Evolutionary conservation across 2,888 invertebrate species (phyloP).

Genomic region (Tuta absoluta): DNA sequence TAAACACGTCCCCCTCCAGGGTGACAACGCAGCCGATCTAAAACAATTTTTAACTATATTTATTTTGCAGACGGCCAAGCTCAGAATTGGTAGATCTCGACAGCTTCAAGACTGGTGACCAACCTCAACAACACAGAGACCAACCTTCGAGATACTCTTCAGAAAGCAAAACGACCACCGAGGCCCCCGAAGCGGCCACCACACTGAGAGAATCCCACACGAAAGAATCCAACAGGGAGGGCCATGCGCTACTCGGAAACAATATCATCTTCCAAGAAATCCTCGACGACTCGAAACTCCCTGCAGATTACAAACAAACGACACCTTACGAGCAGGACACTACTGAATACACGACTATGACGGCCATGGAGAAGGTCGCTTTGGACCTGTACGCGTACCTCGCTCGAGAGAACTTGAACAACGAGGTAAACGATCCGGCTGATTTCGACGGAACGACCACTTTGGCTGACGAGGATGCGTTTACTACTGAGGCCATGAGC

Average conservation of each 20-base stretch:
- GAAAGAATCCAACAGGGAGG: constrained; percentile 64
- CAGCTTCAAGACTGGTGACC: constrained; percentile 88
- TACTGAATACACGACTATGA: constrained; percentile 84
- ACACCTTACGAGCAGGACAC: constrained; percentile 71
- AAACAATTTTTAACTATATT: neutral
- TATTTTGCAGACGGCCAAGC: constrained; percentile 84
- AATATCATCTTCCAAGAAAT: constrained; percentile 67
- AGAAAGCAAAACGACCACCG: constrained; percentile 77
- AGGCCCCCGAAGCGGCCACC: constrained; percentile 74
- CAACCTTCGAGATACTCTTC: constrained; percentile 70
- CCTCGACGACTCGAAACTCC: constrained; percentile 68
- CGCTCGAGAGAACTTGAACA: constrained; percentile 83
- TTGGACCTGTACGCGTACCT: constrained; percentile 91
- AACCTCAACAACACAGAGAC: constrained; percentile 78
- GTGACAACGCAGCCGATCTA: too few species aligned
- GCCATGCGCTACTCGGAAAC: constrained; percentile 67
- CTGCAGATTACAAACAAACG: constrained; percentile 63
- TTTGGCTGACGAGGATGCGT: constrained; percentile 54
- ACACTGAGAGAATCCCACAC: constrained; percentile 56
- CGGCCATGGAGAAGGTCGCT: constrained; percentile 90
- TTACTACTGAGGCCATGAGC: constrained; percentile 71
- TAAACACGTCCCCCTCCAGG: neutral
- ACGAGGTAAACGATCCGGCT: constrained; percentile 70
- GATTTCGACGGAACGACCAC: constrained; percentile 67
- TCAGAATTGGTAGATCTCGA: constrained; percentile 91